Conservation (phyloP, 2,113 vertebrate species). For the Albula glossodonta region DNA sequence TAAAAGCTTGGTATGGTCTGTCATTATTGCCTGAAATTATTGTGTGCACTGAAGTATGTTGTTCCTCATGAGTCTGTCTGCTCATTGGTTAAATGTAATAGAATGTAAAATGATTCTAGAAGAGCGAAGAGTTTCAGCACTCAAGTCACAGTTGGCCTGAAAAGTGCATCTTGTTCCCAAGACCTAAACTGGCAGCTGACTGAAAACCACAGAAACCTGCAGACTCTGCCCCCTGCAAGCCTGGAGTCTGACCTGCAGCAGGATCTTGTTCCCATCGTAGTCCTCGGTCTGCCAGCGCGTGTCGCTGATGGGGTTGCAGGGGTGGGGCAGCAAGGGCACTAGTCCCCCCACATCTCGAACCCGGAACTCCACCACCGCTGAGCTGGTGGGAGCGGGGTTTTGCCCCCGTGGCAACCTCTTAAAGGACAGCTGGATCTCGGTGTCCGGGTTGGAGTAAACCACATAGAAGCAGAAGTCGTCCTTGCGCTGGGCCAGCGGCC, state of each 20-base stretch:
- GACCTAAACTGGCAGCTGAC: not conserved
- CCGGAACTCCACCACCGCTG: conserved; percentile 86
- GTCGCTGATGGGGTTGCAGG: conserved; percentile 91
- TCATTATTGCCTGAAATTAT: no score
- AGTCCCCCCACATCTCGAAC: conserved; percentile 84
- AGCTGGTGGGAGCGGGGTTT: conserved; percentile 70
- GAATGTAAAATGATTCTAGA: no score
- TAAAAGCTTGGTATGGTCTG: no score
- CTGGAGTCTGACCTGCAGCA: conserved; percentile 81
- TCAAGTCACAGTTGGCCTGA: no score
- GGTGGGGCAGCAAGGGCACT: conserved; percentile 84
- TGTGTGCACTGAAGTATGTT: no score
- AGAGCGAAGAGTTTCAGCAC: no score
- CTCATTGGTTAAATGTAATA: no score
- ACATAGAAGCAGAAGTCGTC: conserved; percentile 86
- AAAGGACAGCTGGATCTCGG: conserved; percentile 90
- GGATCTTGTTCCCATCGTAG: conserved; percentile 90
- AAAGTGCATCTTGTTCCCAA: not conserved
- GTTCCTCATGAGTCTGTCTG: no score
- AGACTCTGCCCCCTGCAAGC: not conserved
- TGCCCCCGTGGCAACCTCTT: conserved; percentile 82
- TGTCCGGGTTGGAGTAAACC: conserved; percentile 83
- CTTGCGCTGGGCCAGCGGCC: conserved; percentile 76
- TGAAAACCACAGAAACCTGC: not conserved
- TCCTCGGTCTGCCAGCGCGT: conserved; percentile 93